A percentile compares a stretch with the other conserved stretches of the same genome.
Conservation (phyloP, 2,113 vertebrate genomes). For the Pseudorasbora parva region DNA sequence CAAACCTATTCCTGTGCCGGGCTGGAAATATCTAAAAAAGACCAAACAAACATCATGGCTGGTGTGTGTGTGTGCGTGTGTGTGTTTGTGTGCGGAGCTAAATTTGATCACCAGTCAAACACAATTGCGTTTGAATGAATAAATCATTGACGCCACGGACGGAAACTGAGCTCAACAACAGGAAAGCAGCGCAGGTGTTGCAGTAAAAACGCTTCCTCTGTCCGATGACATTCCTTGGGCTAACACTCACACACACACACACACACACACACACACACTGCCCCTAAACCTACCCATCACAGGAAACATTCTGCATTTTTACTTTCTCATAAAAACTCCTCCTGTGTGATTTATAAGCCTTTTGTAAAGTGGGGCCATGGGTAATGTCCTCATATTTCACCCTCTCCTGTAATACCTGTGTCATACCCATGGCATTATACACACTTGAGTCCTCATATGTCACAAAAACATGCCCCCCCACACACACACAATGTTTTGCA, state of each 20-base stretch:
- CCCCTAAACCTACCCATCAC: too few species aligned
- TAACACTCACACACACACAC: conserved; percentile 18
- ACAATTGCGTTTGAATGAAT: conserved; percentile 9
- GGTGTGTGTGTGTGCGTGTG: neutral
- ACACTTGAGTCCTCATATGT: too few species aligned
- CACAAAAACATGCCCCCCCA: too few species aligned
- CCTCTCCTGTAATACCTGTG: too few species aligned
- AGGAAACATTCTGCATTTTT: too few species aligned
- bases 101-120: neutral
- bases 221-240: neutral
- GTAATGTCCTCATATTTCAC: too few species aligned
- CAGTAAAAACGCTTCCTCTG: conserved; percentile 51
- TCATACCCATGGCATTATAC: too few species aligned
- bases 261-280: too few species aligned
- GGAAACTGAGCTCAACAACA: conserved; percentile 47
- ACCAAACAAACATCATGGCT: neutral
- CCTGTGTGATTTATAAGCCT: too few species aligned
- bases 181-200: conserved; percentile 57
- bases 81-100: neutral
- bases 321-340: too few species aligned
- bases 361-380: too few species aligned
- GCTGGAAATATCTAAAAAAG: conserved; percentile 43
- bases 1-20: neutral
- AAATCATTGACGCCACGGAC: neutral
- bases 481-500: neutral